Percentiles rank a stretch among this genome's conserved stretches.
Evolutionary conservation across 2,797 vertebrate genomes (phyloP).

Genomic region (Zenarchopterus dispar): DNA sequence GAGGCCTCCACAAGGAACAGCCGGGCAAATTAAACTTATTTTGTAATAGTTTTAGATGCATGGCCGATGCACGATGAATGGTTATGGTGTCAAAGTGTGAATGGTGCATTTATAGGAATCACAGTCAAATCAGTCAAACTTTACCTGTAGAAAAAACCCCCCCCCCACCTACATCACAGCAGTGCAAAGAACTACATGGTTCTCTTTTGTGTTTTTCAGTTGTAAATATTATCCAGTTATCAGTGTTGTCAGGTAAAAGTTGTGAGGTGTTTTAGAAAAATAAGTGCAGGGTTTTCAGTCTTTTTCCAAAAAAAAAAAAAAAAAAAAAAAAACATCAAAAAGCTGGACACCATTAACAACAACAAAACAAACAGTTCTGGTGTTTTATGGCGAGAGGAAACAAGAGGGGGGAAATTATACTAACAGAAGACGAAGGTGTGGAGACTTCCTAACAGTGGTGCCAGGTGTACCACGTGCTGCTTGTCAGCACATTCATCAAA

Average conservation of each 20-base stretch:
- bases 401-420: neutral
- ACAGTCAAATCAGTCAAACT: neutral
- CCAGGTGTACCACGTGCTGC: neutral
- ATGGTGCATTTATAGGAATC: neutral
- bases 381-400: neutral
- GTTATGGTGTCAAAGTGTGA: neutral
- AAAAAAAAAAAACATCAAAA: too few species aligned
- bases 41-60: slow-evolving; percentile 11
- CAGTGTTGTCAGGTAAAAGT: too few species aligned
- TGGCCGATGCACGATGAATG: slow-evolving; percentile 1
- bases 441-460: slow-evolving; percentile 1
- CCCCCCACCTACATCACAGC: neutral
- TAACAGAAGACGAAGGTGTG: neutral
- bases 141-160: neutral
- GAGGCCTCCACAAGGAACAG: slow-evolving; percentile 14
- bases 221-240: too few species aligned
- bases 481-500: slow-evolving; percentile 23
- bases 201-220: neutral
- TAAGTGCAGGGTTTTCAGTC: neutral
- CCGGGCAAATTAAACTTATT: slow-evolving; percentile 32
- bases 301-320: neutral
- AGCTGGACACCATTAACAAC: neutral
- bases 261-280: neutral
- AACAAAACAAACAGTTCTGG: neutral
- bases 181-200: neutral